phyloP scores from a whole-genome alignment of 2,888 invertebrate species.

The Orchestes rusci region DNA sequence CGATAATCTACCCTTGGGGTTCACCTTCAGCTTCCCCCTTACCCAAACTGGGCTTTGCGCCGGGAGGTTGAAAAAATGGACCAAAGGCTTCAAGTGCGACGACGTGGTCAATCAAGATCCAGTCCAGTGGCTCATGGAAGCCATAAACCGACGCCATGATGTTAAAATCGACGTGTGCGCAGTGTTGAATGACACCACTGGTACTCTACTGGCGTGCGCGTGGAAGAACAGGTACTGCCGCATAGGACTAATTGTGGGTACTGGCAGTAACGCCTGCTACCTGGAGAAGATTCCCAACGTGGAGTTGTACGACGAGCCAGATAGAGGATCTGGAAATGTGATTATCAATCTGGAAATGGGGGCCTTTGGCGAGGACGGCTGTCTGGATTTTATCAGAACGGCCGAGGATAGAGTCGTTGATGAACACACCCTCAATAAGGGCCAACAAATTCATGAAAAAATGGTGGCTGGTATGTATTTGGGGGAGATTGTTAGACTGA shows the following conservation, averaged over 20 bases:
- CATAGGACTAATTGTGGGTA: conserved; percentile 92
- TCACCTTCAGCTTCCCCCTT: conserved; percentile 94
- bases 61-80: conserved; percentile 83
- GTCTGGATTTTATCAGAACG: conserved; percentile 78
- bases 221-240: conserved; percentile 90
- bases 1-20: conserved; percentile 80
- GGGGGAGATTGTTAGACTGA: conserved; percentile 88
- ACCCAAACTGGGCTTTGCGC: conserved; percentile 78
- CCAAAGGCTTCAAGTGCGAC: conserved; percentile 82
- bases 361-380: conserved; percentile 89
- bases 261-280: conserved; percentile 94
- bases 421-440: conserved; percentile 72
- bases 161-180: conserved; percentile 90
- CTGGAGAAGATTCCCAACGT: conserved; percentile 82
- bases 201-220: conserved; percentile 96
- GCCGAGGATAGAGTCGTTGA: conserved; percentile 82
- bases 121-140: conserved; percentile 77
- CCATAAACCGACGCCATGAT: conserved; percentile 62
- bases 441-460: conserved; percentile 88
- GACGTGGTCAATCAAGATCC: conserved; percentile 88
- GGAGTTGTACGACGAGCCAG: conserved; percentile 67
- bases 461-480: conserved; percentile 99
- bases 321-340: conserved; percentile 59
- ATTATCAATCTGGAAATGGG: conserved; percentile 97
- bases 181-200: conserved; percentile 94